Evolutionary conservation across 2,113 vertebrate species (phyloP), one percentile per base, ranked within the genome.

Genomic region (Oreotragus oreotragus): DNA sequence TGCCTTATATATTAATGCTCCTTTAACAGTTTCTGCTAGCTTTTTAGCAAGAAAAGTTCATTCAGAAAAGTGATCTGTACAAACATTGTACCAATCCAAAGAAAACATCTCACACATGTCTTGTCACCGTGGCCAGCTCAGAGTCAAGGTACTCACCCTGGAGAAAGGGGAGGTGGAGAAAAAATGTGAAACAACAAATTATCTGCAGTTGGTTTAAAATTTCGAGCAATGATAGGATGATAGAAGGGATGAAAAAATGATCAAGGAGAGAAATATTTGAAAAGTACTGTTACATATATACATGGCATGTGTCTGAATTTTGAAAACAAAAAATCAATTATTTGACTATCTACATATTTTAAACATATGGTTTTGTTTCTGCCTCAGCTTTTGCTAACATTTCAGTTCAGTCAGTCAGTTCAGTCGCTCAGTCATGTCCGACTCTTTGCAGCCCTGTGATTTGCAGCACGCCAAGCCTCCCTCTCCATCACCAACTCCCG

Each of bases 381-480:
- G 47, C 33, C 33, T 66, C 25, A 84, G 49, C n/a, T 92, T 89
- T 94, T 53, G 70, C 25, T 94, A 86, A 76, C 1, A 76, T 80
- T 85, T 92, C 14, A 76, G n/a, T 81, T 92, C 16, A 80, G 43
- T 15, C 58, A 60, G 12, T 27, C 58, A 30, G 13, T 62, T 62
- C 58, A 7, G 58, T 30, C 0, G 0, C 58, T 30, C 58, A 30
- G 28, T 30, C 13, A 6, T 30, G 58, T 30, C 58, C 0, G 0
- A 30, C 27, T 60, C 5, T 60, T 60, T 60, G 27, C 0, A 0
- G 12, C 13, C 58, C 58, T 28, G 30, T 30, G 58, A 30, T 14
- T 30, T 6, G 1, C 58, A 60, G 27, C 11, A 60, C 0, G 5
- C 12, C 58, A 60, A 28, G 27, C 58, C 13, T 30, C 27, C 58